A percentile compares a stretch with the other conserved stretches of the same genome.
phyloP scores from a whole-genome alignment of 1,140 invertebrate genomes.

The Apis cerana region DNA sequence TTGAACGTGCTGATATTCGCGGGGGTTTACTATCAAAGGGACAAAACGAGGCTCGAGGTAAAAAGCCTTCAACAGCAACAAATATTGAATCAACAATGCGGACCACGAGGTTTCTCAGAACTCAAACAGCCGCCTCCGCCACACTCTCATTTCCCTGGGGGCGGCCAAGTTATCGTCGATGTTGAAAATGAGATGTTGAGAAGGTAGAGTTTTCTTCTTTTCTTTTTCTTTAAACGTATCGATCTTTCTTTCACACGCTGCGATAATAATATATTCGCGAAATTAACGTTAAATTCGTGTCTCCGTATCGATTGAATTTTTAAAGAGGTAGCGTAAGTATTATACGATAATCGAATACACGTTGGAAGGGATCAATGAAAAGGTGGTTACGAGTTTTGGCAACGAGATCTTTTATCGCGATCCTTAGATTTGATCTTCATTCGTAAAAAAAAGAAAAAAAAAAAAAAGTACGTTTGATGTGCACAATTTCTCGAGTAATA shows the following conservation, averaged over 20 bases:
- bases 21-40: slow-evolving; percentile 92
- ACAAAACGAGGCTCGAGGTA: slow-evolving; percentile 91
- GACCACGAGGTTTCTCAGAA: slow-evolving; percentile 76
- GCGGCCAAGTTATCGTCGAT: slow-evolving; percentile 87
- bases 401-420: neutral
- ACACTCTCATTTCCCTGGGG: slow-evolving; percentile 74
- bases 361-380: neutral
- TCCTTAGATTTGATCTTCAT: too few species aligned
- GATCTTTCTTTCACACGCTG: neutral
- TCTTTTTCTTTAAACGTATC: neutral
- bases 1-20: slow-evolving; percentile 94
- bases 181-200: slow-evolving; percentile 89
- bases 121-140: slow-evolving; percentile 77
- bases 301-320: neutral
- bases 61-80: slow-evolving; percentile 87
- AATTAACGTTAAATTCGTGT: neutral
- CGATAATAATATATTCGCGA: neutral
- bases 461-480: too few species aligned
- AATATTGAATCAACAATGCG: slow-evolving; percentile 85
- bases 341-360: too few species aligned
- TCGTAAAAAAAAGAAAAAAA: too few species aligned
- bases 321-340: neutral
- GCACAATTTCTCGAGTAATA: too few species aligned
- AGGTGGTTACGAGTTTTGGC: slow-evolving; percentile 12
- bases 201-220: slow-evolving; percentile 70